Evolutionary conservation across 1,140 invertebrate species (phyloP).

Genomic region (Cyphomyrmex costatus): DNA sequence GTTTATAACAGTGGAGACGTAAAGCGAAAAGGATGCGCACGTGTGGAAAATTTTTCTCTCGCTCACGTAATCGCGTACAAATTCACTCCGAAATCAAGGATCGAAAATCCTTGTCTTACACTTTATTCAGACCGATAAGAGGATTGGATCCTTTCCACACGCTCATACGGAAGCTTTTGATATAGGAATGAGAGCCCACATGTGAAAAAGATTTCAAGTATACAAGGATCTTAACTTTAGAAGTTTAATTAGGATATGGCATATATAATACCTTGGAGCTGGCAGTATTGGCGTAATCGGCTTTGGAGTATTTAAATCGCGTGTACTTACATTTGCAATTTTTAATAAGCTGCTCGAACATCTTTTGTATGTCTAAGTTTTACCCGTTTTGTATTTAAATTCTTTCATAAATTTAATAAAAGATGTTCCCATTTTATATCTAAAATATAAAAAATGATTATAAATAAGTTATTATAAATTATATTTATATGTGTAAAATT

Average conservation of each 20-base stretch:
- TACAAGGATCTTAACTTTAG: conserved; percentile 17
- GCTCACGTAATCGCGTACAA: background rate
- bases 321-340: background rate
- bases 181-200: background rate
- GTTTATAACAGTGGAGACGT: conserved; percentile 25
- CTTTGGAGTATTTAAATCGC: conserved; percentile 22
- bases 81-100: conserved; percentile 28
- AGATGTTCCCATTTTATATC: background rate
- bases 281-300: conserved; percentile 32
- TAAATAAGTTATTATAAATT: background rate
- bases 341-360: conserved; percentile 21
- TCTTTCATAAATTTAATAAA: background rate
- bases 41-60: conserved; percentile 16
- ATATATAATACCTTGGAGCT: conserved; percentile 42
- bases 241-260: conserved; percentile 40
- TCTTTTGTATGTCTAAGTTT: background rate
- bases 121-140: conserved; percentile 5
- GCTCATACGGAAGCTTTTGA: background rate
- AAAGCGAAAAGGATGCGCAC: conserved; percentile 1
- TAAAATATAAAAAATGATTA: conserved; percentile 10
- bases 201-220: background rate
- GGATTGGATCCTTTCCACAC: conserved; percentile 34
- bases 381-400: background rate
- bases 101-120: conserved; percentile 17
- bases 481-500: background rate